phyloP scores from a whole-genome alignment of 2,888 invertebrate species.

The Rapana venosa region DNA sequence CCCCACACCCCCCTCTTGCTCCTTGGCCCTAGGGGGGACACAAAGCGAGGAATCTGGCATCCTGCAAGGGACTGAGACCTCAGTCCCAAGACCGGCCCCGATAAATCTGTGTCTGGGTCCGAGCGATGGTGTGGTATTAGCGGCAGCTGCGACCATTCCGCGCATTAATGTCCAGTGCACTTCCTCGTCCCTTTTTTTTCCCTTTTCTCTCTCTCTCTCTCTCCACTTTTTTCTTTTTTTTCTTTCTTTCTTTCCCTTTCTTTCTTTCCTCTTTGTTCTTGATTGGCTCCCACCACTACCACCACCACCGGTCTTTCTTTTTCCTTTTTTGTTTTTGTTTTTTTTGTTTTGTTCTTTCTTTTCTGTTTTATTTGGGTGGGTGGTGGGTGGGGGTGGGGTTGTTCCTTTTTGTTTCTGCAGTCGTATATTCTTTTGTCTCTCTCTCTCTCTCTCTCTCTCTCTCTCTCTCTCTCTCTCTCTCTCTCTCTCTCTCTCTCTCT shows the following conservation, averaged over 20 bases:
- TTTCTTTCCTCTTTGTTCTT: not conserved
- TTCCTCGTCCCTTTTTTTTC: not conserved
- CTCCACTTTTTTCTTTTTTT: not conserved
- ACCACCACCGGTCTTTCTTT: not conserved
- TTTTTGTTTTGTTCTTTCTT: not conserved
- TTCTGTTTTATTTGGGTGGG: not conserved
- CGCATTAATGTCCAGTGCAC: conserved; percentile 39
- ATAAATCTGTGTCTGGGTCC: conserved; percentile 37
- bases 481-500: conserved; percentile 6
- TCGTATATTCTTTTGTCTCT: too few relatives aligned
- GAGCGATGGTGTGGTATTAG: conserved; percentile 26
- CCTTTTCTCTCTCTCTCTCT: not conserved
- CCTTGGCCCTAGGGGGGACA: conserved; percentile 10
- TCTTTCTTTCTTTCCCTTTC: not conserved
- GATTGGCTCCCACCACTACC: too few relatives aligned
- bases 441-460: not conserved
- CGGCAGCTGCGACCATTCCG: conserved; percentile 29
- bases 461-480: not conserved
- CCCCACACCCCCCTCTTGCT: not conserved
- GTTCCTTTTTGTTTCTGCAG: too few relatives aligned
- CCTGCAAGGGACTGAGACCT: conserved; percentile 27
- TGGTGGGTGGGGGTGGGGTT: not conserved
- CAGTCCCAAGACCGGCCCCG: not conserved
- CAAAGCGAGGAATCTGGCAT: conserved; percentile 5
- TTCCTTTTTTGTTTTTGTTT: not conserved